Base-by-base conservation (phyloP, 2,113 vertebrate species). In the Uria aalge region DNA sequence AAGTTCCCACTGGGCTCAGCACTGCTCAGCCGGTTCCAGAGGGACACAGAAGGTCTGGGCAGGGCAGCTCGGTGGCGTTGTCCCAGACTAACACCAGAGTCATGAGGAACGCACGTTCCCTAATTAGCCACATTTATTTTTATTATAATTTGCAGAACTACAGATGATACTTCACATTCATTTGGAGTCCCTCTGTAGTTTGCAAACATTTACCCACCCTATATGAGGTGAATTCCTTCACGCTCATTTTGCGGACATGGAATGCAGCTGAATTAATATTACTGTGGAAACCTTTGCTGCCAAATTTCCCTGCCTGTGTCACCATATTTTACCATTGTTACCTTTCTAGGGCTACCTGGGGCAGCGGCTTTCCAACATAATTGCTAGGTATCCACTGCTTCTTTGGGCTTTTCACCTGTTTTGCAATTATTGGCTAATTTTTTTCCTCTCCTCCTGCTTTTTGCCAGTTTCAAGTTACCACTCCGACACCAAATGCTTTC, bases 381-480 rank as follows among this genome's bases (percentile, higher is more conserved):
- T 43, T n/a, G 6, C 62, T 34, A 45, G 16, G 16, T 13, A 32
- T 48, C 45, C 84, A 41, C 64, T 79, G 8, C 84, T 96, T 92
- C 66, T 90, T 85, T 52, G 59, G 30, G 43, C 4, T 92, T 87
- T 92, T 93, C 64, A 66, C 66, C 52, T n/a, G 40, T 86, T 87
- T 80, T 82, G 78, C 63, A 81, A 30, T 48, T 82, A 36, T 2
- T 92, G 85, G 76, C 62, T 91, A 78, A 83, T 67, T 52, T 36
- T 94, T 93, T 94, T 43, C 73, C 55, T 92, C 72, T 72, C 45
- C 17, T 50, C 5, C 34, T 93, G 43, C 53, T 78, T 93, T 94
- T 84, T 94, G 12, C 84, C 74, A 38, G 84, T 92, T 94, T 91
- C 94, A 86, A 66, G 68, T 92, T 96, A 86, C 93, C 83, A 41